A percentile compares a stretch with the other conserved stretches of the same genome.
phyloP scores from a whole-genome alignment of 2,113 vertebrate species.

The Pseudois nayaur region DNA sequence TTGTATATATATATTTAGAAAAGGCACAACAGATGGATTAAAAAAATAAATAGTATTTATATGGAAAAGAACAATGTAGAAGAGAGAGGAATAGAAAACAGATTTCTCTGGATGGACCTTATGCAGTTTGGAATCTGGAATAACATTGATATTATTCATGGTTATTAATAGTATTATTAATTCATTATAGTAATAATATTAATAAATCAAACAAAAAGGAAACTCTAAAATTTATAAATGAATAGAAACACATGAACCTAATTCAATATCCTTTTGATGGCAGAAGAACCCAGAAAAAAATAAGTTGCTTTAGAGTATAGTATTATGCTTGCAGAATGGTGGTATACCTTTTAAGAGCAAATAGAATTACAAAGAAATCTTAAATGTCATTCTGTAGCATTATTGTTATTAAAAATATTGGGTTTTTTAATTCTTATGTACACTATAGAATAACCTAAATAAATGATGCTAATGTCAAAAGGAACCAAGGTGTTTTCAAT shows the following conservation, averaged over 20 bases:
- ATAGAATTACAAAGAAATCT: background rate
- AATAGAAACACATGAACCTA: background rate
- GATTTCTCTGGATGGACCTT: background rate
- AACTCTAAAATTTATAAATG: background rate
- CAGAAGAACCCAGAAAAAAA: conserved; percentile 13
- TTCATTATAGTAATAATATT: background rate
- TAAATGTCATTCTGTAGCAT: background rate
- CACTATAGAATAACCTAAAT: background rate
- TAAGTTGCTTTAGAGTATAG: background rate
- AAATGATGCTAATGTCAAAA: conserved; percentile 15
- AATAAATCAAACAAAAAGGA: background rate
- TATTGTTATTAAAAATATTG: background rate
- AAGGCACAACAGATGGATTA: background rate
- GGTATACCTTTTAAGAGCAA: background rate
- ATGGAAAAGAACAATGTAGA: background rate
- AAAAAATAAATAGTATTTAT: background rate
- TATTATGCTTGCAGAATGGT: background rate
- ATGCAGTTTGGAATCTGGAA: background rate
- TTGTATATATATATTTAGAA: background rate
- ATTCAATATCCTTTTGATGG: background rate
- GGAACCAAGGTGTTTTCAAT: background rate
- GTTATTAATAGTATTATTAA: background rate
- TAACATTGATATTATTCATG: background rate
- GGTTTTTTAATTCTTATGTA: background rate
- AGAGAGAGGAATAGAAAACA: background rate